These are phyloP conservation scores for Novumbra hubbsi DNA, from an alignment of 2,797 vertebrate genomes.

Conservation along the genomic window DNA sequence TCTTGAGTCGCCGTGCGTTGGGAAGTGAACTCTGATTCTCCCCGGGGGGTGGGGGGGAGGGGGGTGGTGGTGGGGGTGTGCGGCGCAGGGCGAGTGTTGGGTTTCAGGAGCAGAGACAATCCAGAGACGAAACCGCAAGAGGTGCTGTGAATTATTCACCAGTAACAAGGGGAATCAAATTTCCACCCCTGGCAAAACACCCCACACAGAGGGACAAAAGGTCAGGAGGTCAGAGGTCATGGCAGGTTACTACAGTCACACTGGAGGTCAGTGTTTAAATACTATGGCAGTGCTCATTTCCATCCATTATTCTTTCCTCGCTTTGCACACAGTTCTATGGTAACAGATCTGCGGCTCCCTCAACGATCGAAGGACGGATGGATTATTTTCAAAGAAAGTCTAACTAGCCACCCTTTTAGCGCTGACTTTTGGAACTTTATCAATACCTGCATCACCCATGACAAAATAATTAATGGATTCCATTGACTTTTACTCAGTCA, in stretches of 20 bases:
- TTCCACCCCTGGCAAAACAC: slow-evolving; percentile 40
- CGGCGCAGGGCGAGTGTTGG: slow-evolving; percentile 55
- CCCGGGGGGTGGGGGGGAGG: too few species aligned
- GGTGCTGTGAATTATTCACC: slow-evolving; percentile 81
- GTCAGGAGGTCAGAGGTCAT: slow-evolving; percentile 23
- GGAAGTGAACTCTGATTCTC: slow-evolving; percentile 62
- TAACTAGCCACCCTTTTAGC: slow-evolving; percentile 1
- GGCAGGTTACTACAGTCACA: background rate
- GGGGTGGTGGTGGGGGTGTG: too few species aligned
- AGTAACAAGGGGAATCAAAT: slow-evolving; percentile 63
- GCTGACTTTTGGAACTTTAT: slow-evolving; percentile 9
- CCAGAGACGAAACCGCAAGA: slow-evolving; percentile 67
- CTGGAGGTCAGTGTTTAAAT: background rate
- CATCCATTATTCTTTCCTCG: background rate
- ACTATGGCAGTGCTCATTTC: background rate
- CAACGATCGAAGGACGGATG: background rate
- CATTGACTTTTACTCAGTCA: background rate
- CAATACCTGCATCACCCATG: background rate
- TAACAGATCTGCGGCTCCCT: background rate
- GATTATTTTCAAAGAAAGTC: slow-evolving; percentile 8
- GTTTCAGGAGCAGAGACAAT: slow-evolving; percentile 69
- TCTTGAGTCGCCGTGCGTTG: slow-evolving; percentile 39
- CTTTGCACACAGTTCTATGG: background rate
- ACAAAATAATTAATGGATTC: slow-evolving; percentile 6
- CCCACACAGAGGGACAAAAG: slow-evolving; percentile 2